Percentiles rank a stretch among this genome's conserved stretches.
These are phyloP conservation scores for Drosophila atripex DNA, from an alignment of 2,888 invertebrate species.

Conservation along the genomic window DNA sequence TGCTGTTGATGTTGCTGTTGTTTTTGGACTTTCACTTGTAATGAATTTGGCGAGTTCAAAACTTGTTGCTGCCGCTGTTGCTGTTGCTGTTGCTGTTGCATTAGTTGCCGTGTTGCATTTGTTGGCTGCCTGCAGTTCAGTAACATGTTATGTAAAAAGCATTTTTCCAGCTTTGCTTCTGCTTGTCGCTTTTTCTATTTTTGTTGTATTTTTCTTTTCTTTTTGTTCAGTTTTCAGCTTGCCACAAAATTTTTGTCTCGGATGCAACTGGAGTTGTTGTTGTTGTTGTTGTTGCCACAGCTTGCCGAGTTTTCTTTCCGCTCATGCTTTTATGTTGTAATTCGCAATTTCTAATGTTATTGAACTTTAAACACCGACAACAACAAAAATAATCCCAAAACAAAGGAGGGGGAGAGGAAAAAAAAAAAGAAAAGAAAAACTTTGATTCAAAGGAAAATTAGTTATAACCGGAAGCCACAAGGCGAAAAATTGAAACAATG, in stretches of 20 bases:
- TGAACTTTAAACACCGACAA: conserved; percentile 77
- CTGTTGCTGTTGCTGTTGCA: conserved; percentile 18
- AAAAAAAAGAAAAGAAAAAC: conserved; percentile 51
- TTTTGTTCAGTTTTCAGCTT: conserved; percentile 25
- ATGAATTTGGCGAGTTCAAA: conserved; percentile 81
- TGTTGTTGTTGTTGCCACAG: conserved; percentile 32
- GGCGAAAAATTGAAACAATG: conserved; percentile 63
- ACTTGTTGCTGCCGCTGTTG: conserved; percentile 46
- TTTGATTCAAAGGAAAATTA: conserved; percentile 60
- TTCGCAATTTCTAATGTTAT: conserved; percentile 80
- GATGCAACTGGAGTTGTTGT: conserved; percentile 22
- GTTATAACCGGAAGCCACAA: conserved; percentile 66
- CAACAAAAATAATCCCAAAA: not conserved
- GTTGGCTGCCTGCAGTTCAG: conserved; percentile 74
- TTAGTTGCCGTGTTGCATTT: conserved; percentile 18
- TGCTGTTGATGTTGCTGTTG: conserved; percentile 46
- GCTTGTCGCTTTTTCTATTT: conserved; percentile 22
- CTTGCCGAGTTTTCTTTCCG: conserved; percentile 51
- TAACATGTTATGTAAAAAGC: conserved; percentile 83
- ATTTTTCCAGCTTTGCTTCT: conserved; percentile 76
- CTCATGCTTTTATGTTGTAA: conserved; percentile 57
- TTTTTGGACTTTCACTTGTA: conserved; percentile 82
- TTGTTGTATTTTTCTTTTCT: conserved; percentile 33
- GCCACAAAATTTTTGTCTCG: conserved; percentile 39
- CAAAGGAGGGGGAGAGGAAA: not conserved